Evolutionary conservation across 2,888 invertebrate species (phyloP), one percentile per base, ranked within the genome.

Genomic region (Parthenolecanium corni): DNA sequence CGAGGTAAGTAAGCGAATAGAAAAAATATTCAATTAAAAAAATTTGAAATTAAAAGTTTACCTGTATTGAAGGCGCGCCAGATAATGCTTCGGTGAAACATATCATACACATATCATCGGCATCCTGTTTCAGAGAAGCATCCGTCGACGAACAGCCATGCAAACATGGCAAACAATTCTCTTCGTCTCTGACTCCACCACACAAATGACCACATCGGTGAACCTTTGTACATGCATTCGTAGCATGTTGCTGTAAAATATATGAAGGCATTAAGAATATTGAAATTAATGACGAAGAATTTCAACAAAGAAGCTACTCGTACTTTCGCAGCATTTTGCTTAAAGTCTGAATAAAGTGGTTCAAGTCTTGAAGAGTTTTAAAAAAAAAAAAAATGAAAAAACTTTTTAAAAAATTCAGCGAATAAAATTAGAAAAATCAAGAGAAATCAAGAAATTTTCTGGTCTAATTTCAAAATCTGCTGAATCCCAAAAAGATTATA

Each of bases 61-160:
- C 85, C 78, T 89, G 89, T 71, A 96, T 82, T 2, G 95, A 89
- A 11, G 97, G 97, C 0, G 96, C 95, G 67, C 90, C 93, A 31
- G 93, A 89, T 46, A 97, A 76, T 1, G 96, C 93, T 73, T 97
- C 97, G 0, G 94, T 93, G 76, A 97, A 97, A 74, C 97, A 97
- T 69, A 97, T 92, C 91, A 97, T 96, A 76, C 97, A 97, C 92
- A 97, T 94, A 73, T 97, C 97, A 71, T 97, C 97, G 0, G 92
- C 92, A 74, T 97, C 97, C 74, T 97, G 97, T 16, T 90, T 85
- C 56, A 96, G 77, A 5, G 67, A 65, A 1, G 67, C 63, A 62
- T 79, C 77, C 5, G 75, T 56, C 4, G 62, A 64, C 3, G 68
- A 64, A 71, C 95, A 95, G 2, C 93, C 86, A 70, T 87, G 85